phyloP scores from a whole-genome alignment of 2,113 vertebrate genomes.

The Channa argus region DNA sequence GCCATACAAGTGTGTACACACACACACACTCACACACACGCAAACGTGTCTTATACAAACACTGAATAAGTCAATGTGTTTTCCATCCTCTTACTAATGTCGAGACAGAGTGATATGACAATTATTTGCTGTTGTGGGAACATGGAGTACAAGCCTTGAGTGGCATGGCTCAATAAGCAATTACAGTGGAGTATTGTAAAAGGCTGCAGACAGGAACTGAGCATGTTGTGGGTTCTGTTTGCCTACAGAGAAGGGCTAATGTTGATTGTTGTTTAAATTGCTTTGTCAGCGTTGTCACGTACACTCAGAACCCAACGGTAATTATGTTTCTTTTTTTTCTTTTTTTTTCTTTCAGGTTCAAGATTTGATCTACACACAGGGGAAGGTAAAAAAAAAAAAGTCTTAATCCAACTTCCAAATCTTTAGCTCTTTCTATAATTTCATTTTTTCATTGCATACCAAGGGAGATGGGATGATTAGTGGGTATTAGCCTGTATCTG shows the following conservation, averaged over 20 bases:
- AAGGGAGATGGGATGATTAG: conserved; percentile 20
- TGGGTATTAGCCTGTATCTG: conserved; percentile 29
- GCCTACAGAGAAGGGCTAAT: conserved; percentile 24
- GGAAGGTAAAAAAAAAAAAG: conserved; percentile 68
- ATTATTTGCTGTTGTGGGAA: conserved; percentile 34
- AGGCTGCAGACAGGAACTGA: conserved; percentile 29
- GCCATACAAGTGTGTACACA: neutral
- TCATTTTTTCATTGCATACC: conserved; percentile 9
- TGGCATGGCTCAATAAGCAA: conserved; percentile 61
- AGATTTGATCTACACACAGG: conserved; percentile 73
- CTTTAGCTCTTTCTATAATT: conserved; percentile 5
- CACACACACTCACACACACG: conserved; percentile 29
- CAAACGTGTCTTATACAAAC: conserved; percentile 22
- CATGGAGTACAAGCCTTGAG: conserved; percentile 43
- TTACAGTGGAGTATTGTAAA: conserved; percentile 39
- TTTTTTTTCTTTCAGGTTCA: conserved; percentile 58
- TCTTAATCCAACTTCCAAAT: neutral
- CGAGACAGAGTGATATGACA: conserved; percentile 31
- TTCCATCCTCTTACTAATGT: conserved; percentile 15
- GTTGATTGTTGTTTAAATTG: conserved; percentile 41
- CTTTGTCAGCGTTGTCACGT: neutral
- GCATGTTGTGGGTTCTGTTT: conserved; percentile 6
- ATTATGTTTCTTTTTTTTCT: conserved; percentile 33
- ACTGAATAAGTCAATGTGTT: conserved; percentile 36
- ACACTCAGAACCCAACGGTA: conserved; percentile 11